Percentiles rank a stretch among this genome's conserved stretches.
phyloP scores from a whole-genome alignment of 1,140 invertebrate genomes.

The Caenorhabditis tropicalis region DNA sequence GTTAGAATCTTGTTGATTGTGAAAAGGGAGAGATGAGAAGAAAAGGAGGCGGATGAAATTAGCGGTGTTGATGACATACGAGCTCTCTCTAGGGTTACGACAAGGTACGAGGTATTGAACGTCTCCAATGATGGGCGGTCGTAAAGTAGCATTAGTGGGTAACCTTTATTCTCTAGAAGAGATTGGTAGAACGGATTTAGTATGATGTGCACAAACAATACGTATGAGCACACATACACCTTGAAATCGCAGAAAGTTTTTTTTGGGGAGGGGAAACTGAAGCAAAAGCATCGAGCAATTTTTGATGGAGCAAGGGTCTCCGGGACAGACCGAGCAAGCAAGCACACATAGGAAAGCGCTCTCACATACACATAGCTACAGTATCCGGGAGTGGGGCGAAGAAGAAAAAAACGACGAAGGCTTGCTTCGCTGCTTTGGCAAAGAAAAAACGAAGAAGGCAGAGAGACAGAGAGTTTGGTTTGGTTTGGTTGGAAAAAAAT shows the following conservation, averaged over 20 bases:
- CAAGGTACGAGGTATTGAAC: not conserved
- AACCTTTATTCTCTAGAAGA: not conserved
- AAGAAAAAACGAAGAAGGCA: not conserved
- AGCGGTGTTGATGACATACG: not conserved
- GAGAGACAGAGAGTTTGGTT: slow-evolving; percentile 15
- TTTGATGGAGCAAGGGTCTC: not conserved
- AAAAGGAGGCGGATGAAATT: not conserved
- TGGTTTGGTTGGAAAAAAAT: slow-evolving; percentile 26
- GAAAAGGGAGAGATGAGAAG: not conserved
- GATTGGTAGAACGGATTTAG: not conserved
- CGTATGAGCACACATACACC: not conserved
- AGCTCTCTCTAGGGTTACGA: not conserved
- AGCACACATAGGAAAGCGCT: slow-evolving; percentile 31
- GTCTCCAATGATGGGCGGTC: not conserved
- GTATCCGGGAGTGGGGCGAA: slow-evolving; percentile 4
- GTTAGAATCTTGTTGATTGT: not conserved
- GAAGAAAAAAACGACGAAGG: slow-evolving; percentile 26
- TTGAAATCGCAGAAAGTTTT: not conserved
- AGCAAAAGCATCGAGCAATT: slow-evolving; percentile 24
- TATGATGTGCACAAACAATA: slow-evolving; percentile 21
- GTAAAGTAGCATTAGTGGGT: not conserved
- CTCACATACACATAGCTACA: slow-evolving; percentile 43
- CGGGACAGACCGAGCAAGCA: slow-evolving; percentile 40
- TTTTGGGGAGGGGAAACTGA: slow-evolving; percentile 2
- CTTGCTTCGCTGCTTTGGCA: slow-evolving; percentile 30